Evolutionary conservation across 2,797 vertebrate genomes (phyloP), one percentile per base, ranked within the genome.

Genomic region (Brachymystax lenok): DNA sequence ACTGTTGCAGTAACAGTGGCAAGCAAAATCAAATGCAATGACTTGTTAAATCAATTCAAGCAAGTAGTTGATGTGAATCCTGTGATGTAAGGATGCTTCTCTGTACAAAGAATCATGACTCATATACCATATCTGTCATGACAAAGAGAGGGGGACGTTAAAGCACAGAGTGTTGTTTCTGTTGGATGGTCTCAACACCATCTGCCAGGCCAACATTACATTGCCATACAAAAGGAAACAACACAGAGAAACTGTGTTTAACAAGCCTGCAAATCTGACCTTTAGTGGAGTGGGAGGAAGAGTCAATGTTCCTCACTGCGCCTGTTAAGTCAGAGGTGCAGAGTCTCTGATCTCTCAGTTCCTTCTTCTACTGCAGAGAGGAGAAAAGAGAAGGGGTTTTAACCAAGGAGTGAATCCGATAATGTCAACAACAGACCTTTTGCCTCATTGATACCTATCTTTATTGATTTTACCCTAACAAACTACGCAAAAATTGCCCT

Each of bases 261-360:
- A 35, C 5, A n/a, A 73, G 61, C n/a, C 64, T 64, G 24, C 74
- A 33, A 75, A 78, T 69, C 52, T 69, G 51, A 35, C 59, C 77
- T 77, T 79, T 78, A 77, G 14, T 78, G 73, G 63, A 72, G 73
- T 59, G n/a, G 59, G 68, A 75, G 76, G 40, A 64, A 67, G 46
- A 54, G 27, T 27, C 28, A 59, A 69, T 73, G 72, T 74, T 74
- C 71, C 52, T 14, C 71, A 56, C 71, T 52, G n/a, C 28, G 69
- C 69, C 14, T 50, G n/a, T 28, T 14, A 10, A 64, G 6, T 14
- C 52, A 56, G 52, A 64, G 74, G 59, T 56, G 72, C 10, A 46
- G 54, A 24, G 63, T 66, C 63, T 66, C 14, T 66, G 6, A 70
- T 66, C 63, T 28, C 63, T 30, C 61, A 74, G 75, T 46, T 10